These are phyloP conservation scores for Gallinago media DNA, from an alignment of 2,113 vertebrate species.

Conservation along the genomic window DNA sequence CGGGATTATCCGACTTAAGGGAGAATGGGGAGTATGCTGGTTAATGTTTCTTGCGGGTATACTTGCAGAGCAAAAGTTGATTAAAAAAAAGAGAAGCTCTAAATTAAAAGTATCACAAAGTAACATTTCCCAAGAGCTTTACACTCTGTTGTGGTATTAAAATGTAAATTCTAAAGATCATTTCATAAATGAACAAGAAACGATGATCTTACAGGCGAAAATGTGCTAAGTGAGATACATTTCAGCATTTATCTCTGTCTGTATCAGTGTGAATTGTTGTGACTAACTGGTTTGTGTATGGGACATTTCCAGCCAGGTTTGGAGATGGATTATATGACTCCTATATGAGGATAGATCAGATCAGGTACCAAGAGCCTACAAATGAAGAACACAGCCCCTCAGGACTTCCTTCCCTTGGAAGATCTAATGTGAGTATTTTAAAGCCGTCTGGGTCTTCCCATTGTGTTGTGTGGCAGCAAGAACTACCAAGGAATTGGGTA, in stretches of 20 bases:
- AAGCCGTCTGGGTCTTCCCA: neutral
- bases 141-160: neutral
- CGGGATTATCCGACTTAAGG: neutral
- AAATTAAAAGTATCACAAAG: neutral
- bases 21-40: neutral
- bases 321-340: constrained; percentile 94
- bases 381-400: constrained; percentile 84
- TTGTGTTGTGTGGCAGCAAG: neutral
- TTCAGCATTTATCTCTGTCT: neutral
- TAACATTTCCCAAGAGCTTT: neutral
- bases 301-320: constrained; percentile 81
- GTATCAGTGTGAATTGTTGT: neutral
- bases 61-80: neutral
- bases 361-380: constrained; percentile 85
- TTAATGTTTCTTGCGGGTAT: neutral
- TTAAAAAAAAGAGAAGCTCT: neutral
- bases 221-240: neutral
- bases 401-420: constrained; percentile 84
- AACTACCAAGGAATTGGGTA: neutral
- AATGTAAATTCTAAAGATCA: neutral
- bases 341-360: constrained; percentile 95
- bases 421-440: constrained; percentile 87
- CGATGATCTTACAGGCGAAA: neutral
- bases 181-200: neutral
- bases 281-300: constrained; percentile 41